Conservation (phyloP, 2,113 vertebrate species). For the Scomber japonicus region DNA sequence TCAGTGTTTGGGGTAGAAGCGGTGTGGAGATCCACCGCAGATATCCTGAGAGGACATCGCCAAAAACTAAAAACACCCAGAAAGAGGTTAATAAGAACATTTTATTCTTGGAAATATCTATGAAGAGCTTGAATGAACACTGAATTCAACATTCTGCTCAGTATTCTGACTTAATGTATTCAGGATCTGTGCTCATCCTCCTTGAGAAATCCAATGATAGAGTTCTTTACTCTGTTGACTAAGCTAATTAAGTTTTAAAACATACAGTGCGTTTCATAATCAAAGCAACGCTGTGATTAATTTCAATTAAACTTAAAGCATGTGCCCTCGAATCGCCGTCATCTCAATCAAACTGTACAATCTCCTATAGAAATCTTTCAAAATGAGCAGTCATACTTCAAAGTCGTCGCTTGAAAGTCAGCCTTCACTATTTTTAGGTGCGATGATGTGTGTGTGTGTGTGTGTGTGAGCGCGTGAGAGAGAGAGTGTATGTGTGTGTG, state of each 20-base stretch:
- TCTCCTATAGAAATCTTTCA: not conserved
- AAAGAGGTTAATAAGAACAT: slow-evolving; percentile 45
- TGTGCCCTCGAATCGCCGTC: slow-evolving; percentile 3
- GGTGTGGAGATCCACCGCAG: not conserved
- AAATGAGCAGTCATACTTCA: slow-evolving; percentile 3
- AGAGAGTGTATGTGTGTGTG: slow-evolving; percentile 29
- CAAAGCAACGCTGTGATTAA: slow-evolving; percentile 50
- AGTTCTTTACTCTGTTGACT: slow-evolving; percentile 59
- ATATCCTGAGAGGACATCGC: slow-evolving; percentile 10
- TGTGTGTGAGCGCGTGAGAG: slow-evolving; percentile 17
- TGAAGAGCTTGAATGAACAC: not conserved
- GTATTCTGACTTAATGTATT: slow-evolving; percentile 47
- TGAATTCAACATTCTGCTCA: slow-evolving; percentile 48
- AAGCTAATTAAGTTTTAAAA: slow-evolving; percentile 58
- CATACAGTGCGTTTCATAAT: slow-evolving; percentile 14
- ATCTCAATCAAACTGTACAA: slow-evolving; percentile 5
- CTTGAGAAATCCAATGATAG: slow-evolving; percentile 54
- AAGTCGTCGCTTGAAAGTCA: slow-evolving; percentile 36
- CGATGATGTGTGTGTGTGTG: slow-evolving; percentile 4
- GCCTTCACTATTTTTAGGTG: not conserved
- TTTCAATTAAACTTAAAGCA: slow-evolving; percentile 48
- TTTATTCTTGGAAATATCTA: slow-evolving; percentile 40
- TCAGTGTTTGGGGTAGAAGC: not conserved
- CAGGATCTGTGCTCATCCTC: slow-evolving; percentile 53
- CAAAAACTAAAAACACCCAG: not conserved